These are phyloP conservation scores for Lagria hirta DNA, from an alignment of 2,888 invertebrate species.

Conservation along the genomic window DNA sequence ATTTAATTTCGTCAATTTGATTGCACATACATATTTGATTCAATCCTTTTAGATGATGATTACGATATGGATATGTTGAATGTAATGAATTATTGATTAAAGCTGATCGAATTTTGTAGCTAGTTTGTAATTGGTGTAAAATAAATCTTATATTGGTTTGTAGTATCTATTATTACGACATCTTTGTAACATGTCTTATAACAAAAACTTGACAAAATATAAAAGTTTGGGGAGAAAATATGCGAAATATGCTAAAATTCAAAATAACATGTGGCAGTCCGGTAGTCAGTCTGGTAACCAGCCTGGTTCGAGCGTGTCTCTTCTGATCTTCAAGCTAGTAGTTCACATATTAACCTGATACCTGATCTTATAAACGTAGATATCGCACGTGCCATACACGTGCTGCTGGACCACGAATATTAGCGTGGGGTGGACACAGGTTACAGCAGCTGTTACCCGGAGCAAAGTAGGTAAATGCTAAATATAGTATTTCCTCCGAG, in stretches of 20 bases:
- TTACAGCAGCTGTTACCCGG: conserved; percentile 48
- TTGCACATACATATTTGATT: conserved; percentile 16
- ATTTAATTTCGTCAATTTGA: conserved; percentile 15
- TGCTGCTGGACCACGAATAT: conserved; percentile 36
- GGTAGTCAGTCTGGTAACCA: conserved; percentile 12
- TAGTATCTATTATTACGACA: conserved; percentile 11
- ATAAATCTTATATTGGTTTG: conserved; percentile 10
- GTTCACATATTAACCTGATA: no score
- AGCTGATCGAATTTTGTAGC: conserved; percentile 11
- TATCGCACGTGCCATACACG: conserved; percentile 43
- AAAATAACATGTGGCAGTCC: conserved; percentile 4
- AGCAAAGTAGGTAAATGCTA: conserved; percentile 49
- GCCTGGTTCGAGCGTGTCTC: no score
- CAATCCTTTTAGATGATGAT: conserved; percentile 20
- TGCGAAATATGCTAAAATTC: not conserved
- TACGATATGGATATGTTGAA: conserved; percentile 8
- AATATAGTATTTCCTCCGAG: conserved; percentile 50
- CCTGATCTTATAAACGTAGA: no score
- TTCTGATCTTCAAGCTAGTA: no score
- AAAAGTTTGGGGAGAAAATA: conserved; percentile 13
- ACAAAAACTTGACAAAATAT: conserved; percentile 16
- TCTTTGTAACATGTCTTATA: conserved; percentile 10
- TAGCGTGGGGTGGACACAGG: conserved; percentile 44
- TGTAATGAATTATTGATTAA: conserved; percentile 19
- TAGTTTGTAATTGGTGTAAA: conserved; percentile 16